A percentile compares a stretch with the other conserved stretches of the same genome.
These are phyloP conservation scores for Eptesicus fuscus DNA, from an alignment of 2,113 vertebrate species.

Conservation along the genomic window DNA sequence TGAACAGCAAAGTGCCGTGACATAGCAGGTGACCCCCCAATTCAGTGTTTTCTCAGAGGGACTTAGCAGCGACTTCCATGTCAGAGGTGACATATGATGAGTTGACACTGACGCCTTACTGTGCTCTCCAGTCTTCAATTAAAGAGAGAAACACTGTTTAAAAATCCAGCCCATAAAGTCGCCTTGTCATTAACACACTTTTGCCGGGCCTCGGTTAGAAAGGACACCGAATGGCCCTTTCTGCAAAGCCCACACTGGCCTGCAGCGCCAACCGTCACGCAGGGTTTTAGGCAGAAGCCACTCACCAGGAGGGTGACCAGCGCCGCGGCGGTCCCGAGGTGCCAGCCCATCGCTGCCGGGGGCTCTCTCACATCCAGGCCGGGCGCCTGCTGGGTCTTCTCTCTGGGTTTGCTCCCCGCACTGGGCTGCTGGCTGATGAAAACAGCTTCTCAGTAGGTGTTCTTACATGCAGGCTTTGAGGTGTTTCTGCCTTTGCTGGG, in stretches of 20 bases:
- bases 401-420: conserved; percentile 67
- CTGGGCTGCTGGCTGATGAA: conserved; percentile 57
- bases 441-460: conserved; percentile 75
- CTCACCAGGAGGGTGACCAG: conserved; percentile 84
- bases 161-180: conserved; percentile 61
- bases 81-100: background rate
- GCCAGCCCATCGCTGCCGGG: conserved; percentile 83
- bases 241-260: background rate
- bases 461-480: conserved; percentile 81
- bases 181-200: conserved; percentile 55
- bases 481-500: conserved; percentile 83
- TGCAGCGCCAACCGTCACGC: background rate
- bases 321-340: conserved; percentile 66
- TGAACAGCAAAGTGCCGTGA: background rate
- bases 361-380: conserved; percentile 74
- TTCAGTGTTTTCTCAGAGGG: background rate
- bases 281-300: conserved; percentile 48
- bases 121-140: conserved; percentile 29
- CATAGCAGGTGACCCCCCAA: background rate
- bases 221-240: conserved; percentile 12
- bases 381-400: conserved; percentile 71
- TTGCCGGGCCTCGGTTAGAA: conserved; percentile 46
- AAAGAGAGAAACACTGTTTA: conserved; percentile 44
- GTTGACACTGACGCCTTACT: background rate
- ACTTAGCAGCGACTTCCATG: background rate